Evolutionary conservation across 2,888 invertebrate genomes (phyloP).

Genomic region (Drosophila gaucha): DNA sequence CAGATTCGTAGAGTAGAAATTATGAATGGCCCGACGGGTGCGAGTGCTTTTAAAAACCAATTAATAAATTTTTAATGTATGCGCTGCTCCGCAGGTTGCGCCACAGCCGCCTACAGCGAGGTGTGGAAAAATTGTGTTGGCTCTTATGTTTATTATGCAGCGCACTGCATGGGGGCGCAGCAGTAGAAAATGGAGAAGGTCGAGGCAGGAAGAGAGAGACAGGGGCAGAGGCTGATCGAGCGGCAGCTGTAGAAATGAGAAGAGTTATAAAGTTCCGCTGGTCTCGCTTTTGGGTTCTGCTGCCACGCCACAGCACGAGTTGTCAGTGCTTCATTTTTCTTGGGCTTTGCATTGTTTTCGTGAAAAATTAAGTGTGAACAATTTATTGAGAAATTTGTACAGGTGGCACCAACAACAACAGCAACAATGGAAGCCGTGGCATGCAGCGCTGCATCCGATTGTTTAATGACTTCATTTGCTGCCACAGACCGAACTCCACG

Average conservation of each 20-base stretch:
- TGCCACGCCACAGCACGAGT: conserved; percentile 71
- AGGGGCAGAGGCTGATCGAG: neutral
- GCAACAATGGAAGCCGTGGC: conserved; percentile 22
- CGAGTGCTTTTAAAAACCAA: conserved; percentile 80
- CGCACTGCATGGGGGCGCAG: conserved; percentile 64
- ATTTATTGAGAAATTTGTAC: conserved; percentile 80
- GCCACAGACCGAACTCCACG: conserved; percentile 11
- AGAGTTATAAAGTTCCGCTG: conserved; percentile 30
- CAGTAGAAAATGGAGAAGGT: conserved; percentile 5
- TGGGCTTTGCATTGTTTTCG: conserved; percentile 66
- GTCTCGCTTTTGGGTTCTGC: conserved; percentile 19
- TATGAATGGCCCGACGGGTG: conserved; percentile 78
- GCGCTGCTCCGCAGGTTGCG: conserved; percentile 71
- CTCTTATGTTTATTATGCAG: conserved; percentile 77
- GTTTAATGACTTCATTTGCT: conserved; percentile 76
- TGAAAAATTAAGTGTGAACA: conserved; percentile 80
- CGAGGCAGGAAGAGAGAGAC: neutral
- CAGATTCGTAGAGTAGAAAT: conserved; percentile 36
- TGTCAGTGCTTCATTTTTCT: conserved; percentile 79
- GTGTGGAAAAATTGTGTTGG: conserved; percentile 62
- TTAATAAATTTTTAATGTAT: conserved; percentile 80
- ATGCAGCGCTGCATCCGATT: conserved; percentile 63
- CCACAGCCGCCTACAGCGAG: conserved; percentile 39
- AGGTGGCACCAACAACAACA: conserved; percentile 62
- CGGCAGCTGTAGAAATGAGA: neutral